Base-by-base conservation (phyloP, 2,888 invertebrate species). In the Drosophila peninsularis region DNA sequence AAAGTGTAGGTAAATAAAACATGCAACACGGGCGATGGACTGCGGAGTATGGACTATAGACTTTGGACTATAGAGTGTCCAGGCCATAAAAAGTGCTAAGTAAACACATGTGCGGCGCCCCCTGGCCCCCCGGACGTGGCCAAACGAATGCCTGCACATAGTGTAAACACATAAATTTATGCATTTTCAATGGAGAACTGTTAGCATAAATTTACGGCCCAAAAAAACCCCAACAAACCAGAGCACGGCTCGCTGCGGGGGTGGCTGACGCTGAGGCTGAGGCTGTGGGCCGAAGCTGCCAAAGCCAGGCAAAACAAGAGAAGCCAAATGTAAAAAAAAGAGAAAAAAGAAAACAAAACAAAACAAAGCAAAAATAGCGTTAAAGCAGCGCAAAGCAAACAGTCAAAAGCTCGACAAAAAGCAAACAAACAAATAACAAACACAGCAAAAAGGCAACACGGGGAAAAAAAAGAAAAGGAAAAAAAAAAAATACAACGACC, bases 91-190 rank as follows among this genome's bases (percentile, higher is more conserved):
- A 86, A 84, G 83, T 80, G 84, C 82, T 80, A 85, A 85, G 84
- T 85, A 85, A 85, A 85, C 85, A 85, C 85, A 86, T 85, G 85
- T 85, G 86, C 52, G 60, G 50, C 65, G 30, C 19, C 56, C 5
- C n/a, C 30, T 1, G 10, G 3, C 10, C 37, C 10, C 37, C 34
- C 11, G 5, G 5, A 37, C 55, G 49, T 53, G 39, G 62, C 71
- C 61, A 75, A 73, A 67, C 81, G 79, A 82, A 82, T 71, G 81
- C 81, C 82, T 83, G 86, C 83, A 83, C 82, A 85, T 77, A 85
- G 84, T 85, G 86, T 85, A 86, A 81, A 84, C 85, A 87, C 87
- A 87, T 87, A 87, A 87, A 87, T 87, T 87, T 87, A 87, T 87
- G 86, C 87, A 87, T 85, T 87, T 87, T 87, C 86, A 87, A 87